Conservation (phyloP, 2,888 invertebrate genomes). For the Cheilosia variabilis region DNA sequence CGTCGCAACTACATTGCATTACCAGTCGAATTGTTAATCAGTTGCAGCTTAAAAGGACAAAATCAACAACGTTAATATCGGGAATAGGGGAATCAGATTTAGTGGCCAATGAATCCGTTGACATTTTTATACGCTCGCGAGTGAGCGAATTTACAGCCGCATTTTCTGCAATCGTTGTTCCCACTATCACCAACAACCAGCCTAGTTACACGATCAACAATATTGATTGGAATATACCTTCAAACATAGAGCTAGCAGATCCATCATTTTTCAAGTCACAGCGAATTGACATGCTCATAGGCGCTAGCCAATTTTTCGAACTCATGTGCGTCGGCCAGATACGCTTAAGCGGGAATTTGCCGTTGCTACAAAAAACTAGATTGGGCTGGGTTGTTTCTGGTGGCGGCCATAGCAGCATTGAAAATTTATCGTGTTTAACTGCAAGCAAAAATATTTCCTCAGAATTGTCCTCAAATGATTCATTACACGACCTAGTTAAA, state of each 20-base stretch:
- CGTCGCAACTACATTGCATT: slow-evolving; percentile 23
- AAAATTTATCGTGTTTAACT: background rate
- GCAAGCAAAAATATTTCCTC: background rate
- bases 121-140: slow-evolving; percentile 40
- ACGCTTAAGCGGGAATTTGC: slow-evolving; percentile 16
- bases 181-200: slow-evolving; percentile 71
- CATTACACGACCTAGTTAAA: background rate
- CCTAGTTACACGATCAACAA: slow-evolving; percentile 28
- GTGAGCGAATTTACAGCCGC: slow-evolving; percentile 17
- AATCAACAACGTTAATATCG: slow-evolving; percentile 40
- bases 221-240: slow-evolving; percentile 27
- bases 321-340: too few species aligned
- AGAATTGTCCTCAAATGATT: background rate
- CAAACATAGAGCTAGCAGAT: slow-evolving; percentile 67
- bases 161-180: slow-evolving; percentile 62
- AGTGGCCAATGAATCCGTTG: slow-evolving; percentile 43
- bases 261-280: slow-evolving; percentile 54
- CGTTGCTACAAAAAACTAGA: slow-evolving; percentile 67
- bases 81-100: slow-evolving; percentile 47
- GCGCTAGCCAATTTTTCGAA: too few species aligned
- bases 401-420: background rate
- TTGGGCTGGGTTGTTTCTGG: slow-evolving; percentile 74
- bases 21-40: slow-evolving; percentile 42
- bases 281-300: too few species aligned
- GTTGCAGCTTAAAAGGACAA: slow-evolving; percentile 31